phyloP scores from a whole-genome alignment of 2,797 vertebrate species.

The Sebastes hopkinsi region DNA sequence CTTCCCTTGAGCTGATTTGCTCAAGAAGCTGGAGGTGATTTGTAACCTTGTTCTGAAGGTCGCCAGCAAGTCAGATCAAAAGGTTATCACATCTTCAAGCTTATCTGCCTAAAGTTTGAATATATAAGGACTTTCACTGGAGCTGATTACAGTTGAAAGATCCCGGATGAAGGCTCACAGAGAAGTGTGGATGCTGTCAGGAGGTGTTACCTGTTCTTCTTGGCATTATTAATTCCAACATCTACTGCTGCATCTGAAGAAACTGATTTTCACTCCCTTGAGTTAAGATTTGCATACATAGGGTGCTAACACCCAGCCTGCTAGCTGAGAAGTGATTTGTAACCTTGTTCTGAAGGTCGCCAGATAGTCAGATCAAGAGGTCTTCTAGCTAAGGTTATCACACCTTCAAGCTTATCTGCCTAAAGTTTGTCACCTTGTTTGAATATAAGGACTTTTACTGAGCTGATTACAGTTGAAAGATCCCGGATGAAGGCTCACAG shows the following conservation, averaged over 20 bases:
- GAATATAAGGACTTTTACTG: not conserved
- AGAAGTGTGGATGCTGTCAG: slow-evolving; percentile 46
- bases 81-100: slow-evolving; percentile 20
- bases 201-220: slow-evolving; percentile 41
- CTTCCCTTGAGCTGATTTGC: slow-evolving; percentile 36
- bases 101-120: slow-evolving; percentile 34
- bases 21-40: slow-evolving; percentile 9
- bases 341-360: not conserved
- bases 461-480: not conserved
- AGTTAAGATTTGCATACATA: slow-evolving; percentile 15
- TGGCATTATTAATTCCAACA: slow-evolving; percentile 33
- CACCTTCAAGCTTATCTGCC: slow-evolving; percentile 28
- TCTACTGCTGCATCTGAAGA: not conserved
- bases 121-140: not conserved
- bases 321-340: not conserved
- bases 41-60: slow-evolving; percentile 30
- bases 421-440: slow-evolving; percentile 27
- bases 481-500: slow-evolving; percentile 63
- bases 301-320: not conserved
- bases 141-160: not conserved
- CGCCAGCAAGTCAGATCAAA: slow-evolving; percentile 6
- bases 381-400: slow-evolving; percentile 30
- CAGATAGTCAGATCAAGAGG: not conserved
- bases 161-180: slow-evolving; percentile 62
- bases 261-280: slow-evolving; percentile 1